phyloP scores from a whole-genome alignment of 2,888 invertebrate species.

The Bedellia somnulentella region DNA sequence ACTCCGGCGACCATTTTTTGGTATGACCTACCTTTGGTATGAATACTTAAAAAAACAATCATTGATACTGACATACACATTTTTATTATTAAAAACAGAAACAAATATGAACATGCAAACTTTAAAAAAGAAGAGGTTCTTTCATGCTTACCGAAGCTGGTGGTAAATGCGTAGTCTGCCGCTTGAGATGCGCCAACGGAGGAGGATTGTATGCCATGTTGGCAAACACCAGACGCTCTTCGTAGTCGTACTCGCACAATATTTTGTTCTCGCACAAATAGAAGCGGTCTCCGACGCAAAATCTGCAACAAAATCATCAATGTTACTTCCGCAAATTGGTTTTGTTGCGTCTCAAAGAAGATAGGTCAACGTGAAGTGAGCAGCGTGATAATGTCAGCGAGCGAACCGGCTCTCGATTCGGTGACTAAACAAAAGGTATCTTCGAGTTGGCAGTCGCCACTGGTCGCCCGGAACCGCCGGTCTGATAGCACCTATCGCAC shows the following conservation, averaged over 20 bases:
- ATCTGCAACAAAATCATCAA: conserved; percentile 61
- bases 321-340: not conserved
- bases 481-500: conserved; percentile 34
- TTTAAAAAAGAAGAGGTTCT: too few species aligned
- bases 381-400: conserved; percentile 51
- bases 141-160: conserved; percentile 68
- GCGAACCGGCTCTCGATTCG: conserved; percentile 49
- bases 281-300: conserved; percentile 96
- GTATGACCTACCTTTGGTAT: too few species aligned
- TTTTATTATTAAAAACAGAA: too few species aligned
- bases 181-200: conserved; percentile 76
- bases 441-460: too few species aligned
- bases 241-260: conserved; percentile 96
- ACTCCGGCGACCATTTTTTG: too few species aligned
- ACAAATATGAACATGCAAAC: too few species aligned
- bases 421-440: conserved; percentile 55
- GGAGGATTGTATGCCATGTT: conserved; percentile 92
- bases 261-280: conserved; percentile 97
- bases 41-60: too few species aligned
- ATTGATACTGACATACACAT: too few species aligned
- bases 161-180: conserved; percentile 65
- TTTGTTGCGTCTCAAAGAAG: too few species aligned
- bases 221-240: conserved; percentile 92
- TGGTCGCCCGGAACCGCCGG: conserved; percentile 38
- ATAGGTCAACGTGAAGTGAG: conserved; percentile 42